phyloP scores from a whole-genome alignment of 2,113 vertebrate species.

The Cavia porcellus region DNA sequence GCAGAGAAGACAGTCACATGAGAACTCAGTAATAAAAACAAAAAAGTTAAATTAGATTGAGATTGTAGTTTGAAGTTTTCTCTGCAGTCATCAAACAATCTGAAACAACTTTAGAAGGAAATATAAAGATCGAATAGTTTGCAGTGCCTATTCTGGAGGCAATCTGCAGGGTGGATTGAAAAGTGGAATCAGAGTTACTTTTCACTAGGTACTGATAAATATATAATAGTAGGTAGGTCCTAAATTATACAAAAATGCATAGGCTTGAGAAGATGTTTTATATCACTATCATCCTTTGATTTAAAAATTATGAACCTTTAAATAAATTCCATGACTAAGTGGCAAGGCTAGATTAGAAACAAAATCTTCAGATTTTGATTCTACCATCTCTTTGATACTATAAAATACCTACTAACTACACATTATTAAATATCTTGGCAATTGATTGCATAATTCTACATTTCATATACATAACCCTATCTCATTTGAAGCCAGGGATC shows the following conservation, averaged over 20 bases:
- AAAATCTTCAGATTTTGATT: constrained; percentile 15
- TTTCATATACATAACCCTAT: background rate
- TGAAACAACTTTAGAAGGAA: background rate
- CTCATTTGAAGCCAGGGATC: background rate
- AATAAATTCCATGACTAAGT: background rate
- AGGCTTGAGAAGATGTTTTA: background rate
- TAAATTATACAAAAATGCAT: background rate
- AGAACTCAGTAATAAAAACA: background rate
- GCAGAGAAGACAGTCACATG: background rate
- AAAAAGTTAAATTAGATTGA: background rate
- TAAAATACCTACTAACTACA: background rate
- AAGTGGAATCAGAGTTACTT: background rate
- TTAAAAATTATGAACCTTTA: constrained; percentile 31
- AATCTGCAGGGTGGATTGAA: background rate
- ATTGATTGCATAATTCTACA: background rate
- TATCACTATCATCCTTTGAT: background rate
- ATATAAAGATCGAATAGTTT: background rate
- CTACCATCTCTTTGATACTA: background rate
- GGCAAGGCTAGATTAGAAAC: background rate
- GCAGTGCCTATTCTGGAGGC: background rate
- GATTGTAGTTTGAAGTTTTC: too few relatives aligned
- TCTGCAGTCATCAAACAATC: background rate
- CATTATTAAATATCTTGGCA: background rate
- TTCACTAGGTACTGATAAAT: background rate
- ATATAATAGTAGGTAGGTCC: background rate